Base-by-base conservation (phyloP, 2,888 invertebrate species). In the Cheilosia grossa region DNA sequence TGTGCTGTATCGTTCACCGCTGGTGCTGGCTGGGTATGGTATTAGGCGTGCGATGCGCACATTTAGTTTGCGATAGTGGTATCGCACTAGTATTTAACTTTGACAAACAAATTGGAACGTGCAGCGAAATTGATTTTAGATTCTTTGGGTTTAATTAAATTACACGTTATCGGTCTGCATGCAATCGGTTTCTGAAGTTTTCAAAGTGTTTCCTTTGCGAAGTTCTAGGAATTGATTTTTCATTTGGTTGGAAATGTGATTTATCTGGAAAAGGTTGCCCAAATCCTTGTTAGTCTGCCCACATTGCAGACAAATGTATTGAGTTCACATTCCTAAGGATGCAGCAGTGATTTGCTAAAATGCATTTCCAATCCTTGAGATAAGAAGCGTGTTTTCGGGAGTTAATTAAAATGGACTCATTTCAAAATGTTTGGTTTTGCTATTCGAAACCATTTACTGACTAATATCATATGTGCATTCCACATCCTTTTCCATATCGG, bases 101-200 rank as follows among this genome's bases (percentile, higher is more conserved):
- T 30, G 56, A 24, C 42, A 54, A 30, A 21, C 47, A 53, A 44
- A 37, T 47, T 19, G 59, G 33, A 67, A 66, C 61, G 42, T 53
- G 42, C 6, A 47, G 47, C 47, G 30, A 53, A 75, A 75, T 75
- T 67, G 67, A 75, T 75, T 67, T 67, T 56, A 33, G 51, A 49
- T 59, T 17, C 54, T 54, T 56, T 37, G 74, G 21, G 51, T 58
- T 77, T 69, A 77, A 77, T 77, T 77, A 69, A 77, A 77, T 77
- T 69, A 67, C 61, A 59, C 17, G 51, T 24, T 19, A 59, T 77
- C 53, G 75, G 42, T 61, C 53, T 9, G 24, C 42, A 53, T 40
- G 67, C 44, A 53, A 77, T 77, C 59, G 53, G 33, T 61, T 77
- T 61, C 37, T 37, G 53, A 61, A 61, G 61, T 61, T 77, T 56